Conservation (phyloP, 1,140 invertebrate genomes). For the Stegodyphus mimosarum region DNA sequence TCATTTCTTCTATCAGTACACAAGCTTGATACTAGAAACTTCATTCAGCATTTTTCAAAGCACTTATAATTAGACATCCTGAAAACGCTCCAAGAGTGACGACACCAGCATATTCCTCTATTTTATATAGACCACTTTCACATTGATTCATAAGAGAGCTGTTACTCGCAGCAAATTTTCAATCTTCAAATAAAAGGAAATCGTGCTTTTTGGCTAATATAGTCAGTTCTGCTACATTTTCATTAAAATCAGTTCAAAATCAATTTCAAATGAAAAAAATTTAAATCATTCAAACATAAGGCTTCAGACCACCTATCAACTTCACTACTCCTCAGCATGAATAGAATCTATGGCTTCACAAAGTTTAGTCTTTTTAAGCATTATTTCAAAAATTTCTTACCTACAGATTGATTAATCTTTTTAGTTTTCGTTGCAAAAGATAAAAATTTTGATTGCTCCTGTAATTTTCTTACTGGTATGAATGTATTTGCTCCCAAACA, state of each 20-base stretch:
- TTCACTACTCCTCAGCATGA: conserved; percentile 74
- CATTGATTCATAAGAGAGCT: conserved; percentile 88
- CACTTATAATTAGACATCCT: conserved; percentile 84
- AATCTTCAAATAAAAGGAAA: conserved; percentile 95
- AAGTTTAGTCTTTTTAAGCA: conserved; percentile 85
- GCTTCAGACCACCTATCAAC: conserved; percentile 78
- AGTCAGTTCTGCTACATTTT: conserved; percentile 76
- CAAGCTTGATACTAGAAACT: conserved; percentile 53
- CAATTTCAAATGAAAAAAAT: conserved; percentile 91
- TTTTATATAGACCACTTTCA: conserved; percentile 79
- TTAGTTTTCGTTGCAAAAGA: conserved; percentile 56
- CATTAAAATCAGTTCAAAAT: conserved; percentile 84
- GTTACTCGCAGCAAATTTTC: conserved; percentile 97
- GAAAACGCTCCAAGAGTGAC: conserved; percentile 89
- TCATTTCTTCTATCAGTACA: no score
- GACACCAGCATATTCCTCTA: conserved; percentile 88
- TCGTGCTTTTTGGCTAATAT: conserved; percentile 79
- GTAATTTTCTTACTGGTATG: background rate
- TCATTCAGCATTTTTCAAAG: conserved; percentile 72
- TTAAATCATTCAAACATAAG: conserved; percentile 89
- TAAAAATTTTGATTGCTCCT: background rate
- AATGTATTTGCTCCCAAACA: conserved; percentile 26
- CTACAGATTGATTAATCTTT: conserved; percentile 69
- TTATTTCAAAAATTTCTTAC: conserved; percentile 80
- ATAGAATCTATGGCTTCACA: conserved; percentile 86